These are phyloP conservation scores for Planiliza haematocheilus DNA, from an alignment of 2,113 vertebrate species.

Conservation along the genomic window DNA sequence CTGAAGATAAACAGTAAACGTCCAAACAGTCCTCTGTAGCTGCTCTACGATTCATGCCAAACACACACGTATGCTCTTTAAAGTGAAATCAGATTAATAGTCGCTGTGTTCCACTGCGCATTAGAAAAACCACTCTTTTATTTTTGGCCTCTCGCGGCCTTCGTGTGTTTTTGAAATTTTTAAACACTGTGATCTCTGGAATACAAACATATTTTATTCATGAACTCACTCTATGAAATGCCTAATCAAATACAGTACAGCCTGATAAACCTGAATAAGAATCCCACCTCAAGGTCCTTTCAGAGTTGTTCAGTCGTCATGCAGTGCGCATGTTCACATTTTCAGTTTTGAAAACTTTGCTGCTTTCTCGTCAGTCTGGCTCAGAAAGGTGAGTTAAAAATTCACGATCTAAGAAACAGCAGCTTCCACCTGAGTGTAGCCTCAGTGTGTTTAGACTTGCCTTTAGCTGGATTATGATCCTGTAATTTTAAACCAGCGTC, in stretches of 20 bases:
- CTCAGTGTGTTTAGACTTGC: too few relatives aligned
- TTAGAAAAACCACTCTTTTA: background rate
- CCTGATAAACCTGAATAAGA: background rate
- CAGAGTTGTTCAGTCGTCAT: background rate
- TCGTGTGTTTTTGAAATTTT: background rate
- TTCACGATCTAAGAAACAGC: too few relatives aligned
- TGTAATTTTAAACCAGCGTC: too few relatives aligned
- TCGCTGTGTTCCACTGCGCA: background rate
- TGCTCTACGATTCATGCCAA: background rate
- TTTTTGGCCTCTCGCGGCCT: background rate
- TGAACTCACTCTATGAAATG: background rate
- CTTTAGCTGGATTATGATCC: too few relatives aligned
- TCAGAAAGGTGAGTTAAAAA: too few relatives aligned
- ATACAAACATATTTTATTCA: slow-evolving; percentile 1
- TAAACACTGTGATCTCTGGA: slow-evolving; percentile 9
- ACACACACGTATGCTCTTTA: background rate
- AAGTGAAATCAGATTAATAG: slow-evolving; percentile 7
- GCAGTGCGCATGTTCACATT: background rate
- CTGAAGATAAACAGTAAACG: slow-evolving; percentile 26
- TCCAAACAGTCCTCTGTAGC: background rate
- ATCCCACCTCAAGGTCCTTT: background rate
- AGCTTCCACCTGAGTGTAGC: too few relatives aligned
- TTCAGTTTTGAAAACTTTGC: background rate
- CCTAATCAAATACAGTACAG: background rate
- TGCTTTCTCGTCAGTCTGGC: too few relatives aligned